Conservation (phyloP, 2,797 vertebrate genomes). For the Miichthys miiuy region DNA sequence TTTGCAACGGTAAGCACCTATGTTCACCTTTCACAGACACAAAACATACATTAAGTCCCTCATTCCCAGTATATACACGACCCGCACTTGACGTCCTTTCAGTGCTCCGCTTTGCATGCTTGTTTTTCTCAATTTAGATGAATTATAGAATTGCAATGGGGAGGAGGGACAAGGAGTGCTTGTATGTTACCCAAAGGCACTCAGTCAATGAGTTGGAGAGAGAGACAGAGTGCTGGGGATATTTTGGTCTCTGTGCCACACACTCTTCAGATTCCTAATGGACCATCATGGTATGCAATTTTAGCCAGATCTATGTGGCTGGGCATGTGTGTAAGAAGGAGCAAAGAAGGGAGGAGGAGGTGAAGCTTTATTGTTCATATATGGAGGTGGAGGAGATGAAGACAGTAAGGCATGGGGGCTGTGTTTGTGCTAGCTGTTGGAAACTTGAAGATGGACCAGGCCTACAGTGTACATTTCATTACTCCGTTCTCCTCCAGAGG, state of each 20-base stretch:
- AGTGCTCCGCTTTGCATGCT: conserved; percentile 66
- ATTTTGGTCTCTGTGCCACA: conserved; percentile 69
- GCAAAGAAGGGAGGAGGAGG: conserved; percentile 45
- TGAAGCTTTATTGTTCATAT: conserved; percentile 75
- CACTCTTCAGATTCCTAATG: conserved; percentile 72
- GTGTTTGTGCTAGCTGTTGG: conserved; percentile 75
- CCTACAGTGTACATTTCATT: conserved; percentile 84
- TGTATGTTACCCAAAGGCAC: conserved; percentile 71
- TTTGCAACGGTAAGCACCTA: conserved; percentile 12
- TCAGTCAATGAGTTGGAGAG: conserved; percentile 70
- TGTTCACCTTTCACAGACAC: conserved; percentile 41
- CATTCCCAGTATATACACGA: conserved; percentile 54
- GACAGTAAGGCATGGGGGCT: conserved; percentile 55
- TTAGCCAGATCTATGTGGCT: conserved; percentile 60
- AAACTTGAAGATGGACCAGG: conserved; percentile 58
- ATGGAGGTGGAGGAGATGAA: conserved; percentile 53
- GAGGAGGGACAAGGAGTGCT: conserved; percentile 64
- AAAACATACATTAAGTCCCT: conserved; percentile 59
- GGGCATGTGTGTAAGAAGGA: conserved; percentile 48
- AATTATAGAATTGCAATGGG: conserved; percentile 82
- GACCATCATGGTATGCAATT: conserved; percentile 67
- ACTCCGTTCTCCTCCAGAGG: conserved; percentile 77
- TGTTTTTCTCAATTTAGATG: conserved; percentile 83
- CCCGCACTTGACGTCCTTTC: conserved; percentile 66
- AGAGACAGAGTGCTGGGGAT: conserved; percentile 67